phyloP scores from a whole-genome alignment of 2,888 invertebrate genomes.

The Melitaea athalia region DNA sequence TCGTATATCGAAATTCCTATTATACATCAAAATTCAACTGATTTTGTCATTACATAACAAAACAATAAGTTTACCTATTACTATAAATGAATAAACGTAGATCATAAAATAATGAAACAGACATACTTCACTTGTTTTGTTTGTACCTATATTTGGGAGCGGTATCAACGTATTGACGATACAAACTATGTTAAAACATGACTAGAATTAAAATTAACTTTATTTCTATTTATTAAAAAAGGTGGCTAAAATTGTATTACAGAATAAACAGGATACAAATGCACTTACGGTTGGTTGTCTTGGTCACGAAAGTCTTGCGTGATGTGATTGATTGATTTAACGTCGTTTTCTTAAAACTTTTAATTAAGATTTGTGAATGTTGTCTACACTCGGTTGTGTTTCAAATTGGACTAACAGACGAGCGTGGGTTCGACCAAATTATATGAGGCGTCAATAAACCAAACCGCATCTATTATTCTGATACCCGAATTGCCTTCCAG shows the following conservation, averaged over 20 bases:
- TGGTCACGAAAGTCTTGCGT: background rate
- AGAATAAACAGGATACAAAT: background rate
- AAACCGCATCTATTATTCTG: constrained; percentile 78
- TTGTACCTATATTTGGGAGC: no score
- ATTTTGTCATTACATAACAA: no score
- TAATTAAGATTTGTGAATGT: constrained; percentile 47
- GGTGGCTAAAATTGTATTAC: background rate
- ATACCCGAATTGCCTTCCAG: constrained; percentile 58
- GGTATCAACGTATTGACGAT: no score
- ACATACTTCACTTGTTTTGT: no score
- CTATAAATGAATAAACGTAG: no score
- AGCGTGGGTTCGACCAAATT: constrained; percentile 63
- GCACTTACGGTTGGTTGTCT: background rate
- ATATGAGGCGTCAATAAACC: constrained; percentile 79
- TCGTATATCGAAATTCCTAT: no score
- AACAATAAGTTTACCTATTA: no score
- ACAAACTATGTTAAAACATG: no score
- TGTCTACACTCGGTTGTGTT: constrained; percentile 75
- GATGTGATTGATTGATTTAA: background rate
- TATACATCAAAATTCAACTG: no score
- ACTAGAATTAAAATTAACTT: background rate
- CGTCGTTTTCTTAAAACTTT: constrained; percentile 3
- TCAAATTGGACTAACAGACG: constrained; percentile 75
- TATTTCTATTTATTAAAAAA: background rate
- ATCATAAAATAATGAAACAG: no score